Evolutionary conservation across 2,888 invertebrate species (phyloP).

Genomic region (Siphlonurus alternatus): DNA sequence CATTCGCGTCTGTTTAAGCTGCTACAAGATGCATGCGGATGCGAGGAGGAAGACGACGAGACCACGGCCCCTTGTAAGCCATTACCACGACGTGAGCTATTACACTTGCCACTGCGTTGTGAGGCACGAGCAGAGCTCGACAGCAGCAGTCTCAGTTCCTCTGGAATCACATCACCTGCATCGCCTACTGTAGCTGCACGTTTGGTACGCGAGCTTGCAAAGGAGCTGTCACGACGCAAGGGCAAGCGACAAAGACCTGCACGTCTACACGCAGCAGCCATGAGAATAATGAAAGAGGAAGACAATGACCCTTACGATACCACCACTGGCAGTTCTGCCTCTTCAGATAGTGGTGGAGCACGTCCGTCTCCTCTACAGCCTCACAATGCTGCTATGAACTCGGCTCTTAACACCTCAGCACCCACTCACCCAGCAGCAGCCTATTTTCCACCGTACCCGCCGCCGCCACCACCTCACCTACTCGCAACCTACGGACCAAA

Average conservation of each 20-base stretch:
- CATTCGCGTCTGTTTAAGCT: conserved; percentile 52
- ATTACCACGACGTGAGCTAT: conserved; percentile 19
- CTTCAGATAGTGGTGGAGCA: conserved; percentile 22
- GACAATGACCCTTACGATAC: conserved; percentile 32
- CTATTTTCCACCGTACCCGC: conserved; percentile 22
- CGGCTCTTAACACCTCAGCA: conserved; percentile 24
- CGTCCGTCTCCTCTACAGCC: conserved; percentile 18
- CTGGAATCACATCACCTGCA: conserved; percentile 33
- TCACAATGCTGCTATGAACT: conserved; percentile 6
- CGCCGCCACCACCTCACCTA: conserved; percentile 31
- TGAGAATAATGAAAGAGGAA: conserved; percentile 34
- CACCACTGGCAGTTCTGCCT: conserved; percentile 21
- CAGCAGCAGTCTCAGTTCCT: conserved; percentile 32
- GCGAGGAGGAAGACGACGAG: conserved; percentile 22
- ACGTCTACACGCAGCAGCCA: conserved; percentile 37
- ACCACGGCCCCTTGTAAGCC: conserved; percentile 20
- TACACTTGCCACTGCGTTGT: conserved; percentile 21
- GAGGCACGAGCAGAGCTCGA: conserved; percentile 24
- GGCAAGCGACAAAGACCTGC: conserved; percentile 34
- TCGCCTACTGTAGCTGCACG: conserved; percentile 32
- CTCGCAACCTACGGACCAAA: conserved; percentile 30
- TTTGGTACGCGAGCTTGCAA: conserved; percentile 38
- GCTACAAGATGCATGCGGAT: conserved; percentile 38
- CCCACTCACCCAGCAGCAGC: conserved; percentile 31
- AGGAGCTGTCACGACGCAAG: conserved; percentile 36